These are phyloP conservation scores for Diloba caeruleocephala DNA, from an alignment of 2,888 invertebrate genomes.

Conservation along the genomic window DNA sequence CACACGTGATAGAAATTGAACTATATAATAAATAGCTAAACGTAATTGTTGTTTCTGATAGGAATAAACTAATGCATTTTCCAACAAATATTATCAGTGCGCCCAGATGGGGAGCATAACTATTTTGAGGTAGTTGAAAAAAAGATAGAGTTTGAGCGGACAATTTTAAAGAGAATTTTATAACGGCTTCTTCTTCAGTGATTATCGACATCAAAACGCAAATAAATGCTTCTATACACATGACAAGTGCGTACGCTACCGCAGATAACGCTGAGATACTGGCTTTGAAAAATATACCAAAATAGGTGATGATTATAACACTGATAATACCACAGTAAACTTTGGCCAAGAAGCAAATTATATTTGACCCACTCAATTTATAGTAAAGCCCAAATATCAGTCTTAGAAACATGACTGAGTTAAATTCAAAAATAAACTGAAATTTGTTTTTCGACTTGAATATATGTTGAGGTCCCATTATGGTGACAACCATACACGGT, in stretches of 20 bases:
- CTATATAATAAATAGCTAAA: too few species aligned
- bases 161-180: neutral
- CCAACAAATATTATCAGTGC: neutral
- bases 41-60: too few species aligned
- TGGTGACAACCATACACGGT: too few species aligned
- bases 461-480: too few species aligned
- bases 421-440: neutral
- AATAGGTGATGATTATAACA: too few species aligned
- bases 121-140: neutral
- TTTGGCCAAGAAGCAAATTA: neutral
- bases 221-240: neutral
- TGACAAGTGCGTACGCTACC: too few species aligned
- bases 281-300: too few species aligned
- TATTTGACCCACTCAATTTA: neutral
- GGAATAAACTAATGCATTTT: neutral
- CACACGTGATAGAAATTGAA: too few species aligned
- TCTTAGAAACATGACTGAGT: neutral
- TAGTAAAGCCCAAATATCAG: constrained; percentile 1
- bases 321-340: neutral
- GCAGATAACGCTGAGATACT: too few species aligned
- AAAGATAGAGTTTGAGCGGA: neutral
- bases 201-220: neutral
- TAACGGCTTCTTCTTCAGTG: neutral
- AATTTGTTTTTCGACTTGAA: too few species aligned
- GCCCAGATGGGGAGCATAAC: neutral